These are phyloP conservation scores for human DNA, from an alignment of 2,113 vertebrate species.

Conservation along the genomic window GRCh38 chr3:96144501-96145000, in stretches of 20 bases:
- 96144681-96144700: conserved; percentile 39
- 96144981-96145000: conserved; percentile 46
- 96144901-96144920: conserved; percentile 42
- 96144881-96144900: conserved; percentile 35
- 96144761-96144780: conserved; percentile 23
- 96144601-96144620: not conserved
- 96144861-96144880: conserved; percentile 52
- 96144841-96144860: conserved; percentile 38
- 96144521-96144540: not conserved
- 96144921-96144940: conserved; percentile 14
- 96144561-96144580: not conserved
- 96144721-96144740: conserved; percentile 15
- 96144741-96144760: not conserved
- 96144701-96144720: conserved; percentile 28
- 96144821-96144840: conserved; percentile 36
- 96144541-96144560: fast-evolving
- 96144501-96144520: not conserved
- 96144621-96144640: not conserved
- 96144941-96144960: conserved; percentile 62
- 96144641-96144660: not conserved
- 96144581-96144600: not conserved
- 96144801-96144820: conserved; percentile 29
- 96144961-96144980: conserved; percentile 39
- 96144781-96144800: conserved; percentile 20
- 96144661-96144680: not conserved